A percentile compares a stretch with the other conserved stretches of the same genome.
phyloP scores from a whole-genome alignment of 1,140 invertebrate species.

The Atta colombica region DNA sequence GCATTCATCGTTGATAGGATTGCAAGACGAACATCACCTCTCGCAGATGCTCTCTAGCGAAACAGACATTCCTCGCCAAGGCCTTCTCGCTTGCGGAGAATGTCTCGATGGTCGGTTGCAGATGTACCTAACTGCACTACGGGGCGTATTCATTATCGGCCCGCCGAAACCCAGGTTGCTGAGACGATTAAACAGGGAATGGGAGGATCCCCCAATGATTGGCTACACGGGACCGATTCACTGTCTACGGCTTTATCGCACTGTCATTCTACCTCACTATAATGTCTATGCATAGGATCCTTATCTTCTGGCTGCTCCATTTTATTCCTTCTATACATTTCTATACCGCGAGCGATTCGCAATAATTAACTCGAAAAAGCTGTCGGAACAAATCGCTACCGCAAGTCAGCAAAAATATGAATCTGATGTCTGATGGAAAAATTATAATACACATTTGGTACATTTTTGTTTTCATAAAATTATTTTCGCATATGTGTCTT shows the following conservation, averaged over 20 bases:
- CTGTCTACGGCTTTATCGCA: conserved; percentile 74
- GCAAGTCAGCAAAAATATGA: background rate
- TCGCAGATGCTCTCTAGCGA: conserved; percentile 13
- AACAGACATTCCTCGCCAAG: conserved; percentile 52
- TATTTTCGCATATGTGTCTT: background rate
- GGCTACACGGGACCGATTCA: conserved; percentile 81
- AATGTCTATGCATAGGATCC: conserved; percentile 45
- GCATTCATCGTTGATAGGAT: conserved; percentile 45
- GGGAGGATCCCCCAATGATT: conserved; percentile 84
- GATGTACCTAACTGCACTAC: conserved; percentile 75
- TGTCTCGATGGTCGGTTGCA: conserved; percentile 71
- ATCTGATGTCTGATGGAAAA: background rate
- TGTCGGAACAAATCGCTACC: background rate
- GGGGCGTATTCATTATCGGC: conserved; percentile 81
- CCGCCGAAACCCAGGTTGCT: conserved; percentile 79
- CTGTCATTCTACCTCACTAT: conserved; percentile 68
- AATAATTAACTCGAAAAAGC: background rate
- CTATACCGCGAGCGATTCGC: background rate
- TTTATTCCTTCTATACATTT: conserved; percentile 57
- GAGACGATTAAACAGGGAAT: conserved; percentile 85
- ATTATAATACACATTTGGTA: background rate
- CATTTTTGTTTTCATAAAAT: background rate
- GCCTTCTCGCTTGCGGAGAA: conserved; percentile 63
- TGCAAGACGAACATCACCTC: background rate
- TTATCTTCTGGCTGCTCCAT: conserved; percentile 53